A percentile compares a stretch with the other conserved stretches of the same genome.
Conservation (phyloP, 92 coral and sea anemone species). For the Actinernus sp. region DNA sequence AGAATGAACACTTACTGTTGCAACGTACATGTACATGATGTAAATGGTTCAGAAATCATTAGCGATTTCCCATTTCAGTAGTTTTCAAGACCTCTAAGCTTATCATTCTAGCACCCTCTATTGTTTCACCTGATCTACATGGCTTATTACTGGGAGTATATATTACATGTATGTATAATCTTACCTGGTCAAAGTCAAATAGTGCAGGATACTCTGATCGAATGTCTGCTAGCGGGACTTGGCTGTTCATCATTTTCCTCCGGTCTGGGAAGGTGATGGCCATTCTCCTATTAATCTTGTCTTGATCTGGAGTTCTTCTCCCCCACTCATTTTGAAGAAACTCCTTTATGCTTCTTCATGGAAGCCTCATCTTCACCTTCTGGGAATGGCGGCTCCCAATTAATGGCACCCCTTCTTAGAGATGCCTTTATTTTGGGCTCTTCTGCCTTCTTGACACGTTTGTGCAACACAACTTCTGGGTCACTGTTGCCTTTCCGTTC, state of each 20-base stretch:
- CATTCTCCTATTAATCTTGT: conserved; percentile 48
- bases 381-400: conserved; percentile 79
- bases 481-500: conserved; percentile 50
- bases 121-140: too few relatives aligned
- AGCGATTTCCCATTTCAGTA: background rate
- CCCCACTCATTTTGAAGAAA: conserved; percentile 42
- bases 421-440: conserved; percentile 2
- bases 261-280: conserved; percentile 55
- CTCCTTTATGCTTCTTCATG: conserved; percentile 38
- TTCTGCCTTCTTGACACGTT: background rate
- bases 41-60: too few relatives aligned
- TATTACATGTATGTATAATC: background rate
- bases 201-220: conserved; percentile 61
- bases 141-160: background rate
- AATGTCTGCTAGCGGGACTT: conserved; percentile 17
- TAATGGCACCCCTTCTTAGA: conserved; percentile 59
- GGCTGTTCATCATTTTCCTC: conserved; percentile 41
- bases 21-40: too few relatives aligned
- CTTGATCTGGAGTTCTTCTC: conserved; percentile 47
- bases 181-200: conserved; percentile 71
- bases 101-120: too few relatives aligned
- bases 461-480: conserved; percentile 40
- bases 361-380: conserved; percentile 79
- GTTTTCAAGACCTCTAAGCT: background rate
- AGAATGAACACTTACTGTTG: too few relatives aligned